Percentiles rank a stretch among this genome's conserved stretches.
phyloP scores from a whole-genome alignment of 2,888 invertebrate species.

The Acheta domesticus region DNA sequence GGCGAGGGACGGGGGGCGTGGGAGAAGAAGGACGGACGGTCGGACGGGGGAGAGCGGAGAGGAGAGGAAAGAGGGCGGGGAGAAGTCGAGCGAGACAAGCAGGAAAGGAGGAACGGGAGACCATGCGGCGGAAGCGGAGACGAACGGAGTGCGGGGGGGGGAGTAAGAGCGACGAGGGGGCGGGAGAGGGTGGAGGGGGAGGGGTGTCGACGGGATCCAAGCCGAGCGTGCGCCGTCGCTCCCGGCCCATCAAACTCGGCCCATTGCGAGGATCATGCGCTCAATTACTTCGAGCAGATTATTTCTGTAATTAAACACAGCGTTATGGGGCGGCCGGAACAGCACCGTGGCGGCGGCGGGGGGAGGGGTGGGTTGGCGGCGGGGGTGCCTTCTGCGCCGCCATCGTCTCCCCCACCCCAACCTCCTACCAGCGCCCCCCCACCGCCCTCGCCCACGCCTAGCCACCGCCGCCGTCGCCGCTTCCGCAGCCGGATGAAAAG shows the following conservation, averaged over 20 bases:
- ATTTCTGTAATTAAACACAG: background rate
- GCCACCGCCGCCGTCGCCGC: background rate
- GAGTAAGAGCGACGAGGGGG: too few relatives aligned
- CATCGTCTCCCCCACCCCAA: background rate
- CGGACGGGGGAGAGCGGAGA: background rate
- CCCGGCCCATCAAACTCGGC: background rate
- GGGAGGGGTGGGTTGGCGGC: background rate
- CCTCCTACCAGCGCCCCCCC: background rate
- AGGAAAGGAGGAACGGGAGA: background rate
- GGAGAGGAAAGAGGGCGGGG: background rate
- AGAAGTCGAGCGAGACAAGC: background rate
- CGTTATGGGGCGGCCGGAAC: background rate
- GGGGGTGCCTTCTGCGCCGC: background rate
- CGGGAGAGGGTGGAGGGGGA: background rate
- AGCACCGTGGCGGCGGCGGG: background rate
- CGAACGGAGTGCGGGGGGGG: too few relatives aligned
- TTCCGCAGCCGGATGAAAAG: conserved; percentile 3
- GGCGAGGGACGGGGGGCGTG: background rate
- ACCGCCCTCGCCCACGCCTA: background rate
- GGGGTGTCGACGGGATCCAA: background rate
- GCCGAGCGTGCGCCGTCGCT: background rate
- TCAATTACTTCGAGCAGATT: conserved; percentile 10
- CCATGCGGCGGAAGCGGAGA: too few relatives aligned
- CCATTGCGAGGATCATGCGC: conserved; percentile 1
- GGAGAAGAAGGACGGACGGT: background rate